phyloP scores from a whole-genome alignment of 2,797 vertebrate species.

The Xenops minutus region DNA sequence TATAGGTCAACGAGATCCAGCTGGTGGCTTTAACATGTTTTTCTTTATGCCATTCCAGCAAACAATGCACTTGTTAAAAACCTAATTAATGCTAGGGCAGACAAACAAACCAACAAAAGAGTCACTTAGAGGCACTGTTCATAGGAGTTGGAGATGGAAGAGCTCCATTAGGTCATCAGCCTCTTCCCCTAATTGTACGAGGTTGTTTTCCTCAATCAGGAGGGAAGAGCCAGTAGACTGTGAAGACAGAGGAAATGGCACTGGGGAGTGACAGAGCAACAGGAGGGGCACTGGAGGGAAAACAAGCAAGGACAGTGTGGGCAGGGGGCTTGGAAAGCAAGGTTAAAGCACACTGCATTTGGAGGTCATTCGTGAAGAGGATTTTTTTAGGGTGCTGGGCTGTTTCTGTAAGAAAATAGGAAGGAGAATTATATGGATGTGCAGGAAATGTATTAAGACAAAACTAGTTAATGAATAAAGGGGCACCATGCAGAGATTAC shows the following conservation, averaged over 20 bases:
- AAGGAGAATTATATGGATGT: background rate
- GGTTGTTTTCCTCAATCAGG: conserved; percentile 34
- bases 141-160: conserved; percentile 24
- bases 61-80: conserved; percentile 72
- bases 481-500: rapidly evolving
- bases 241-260: background rate
- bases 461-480: background rate
- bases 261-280: background rate
- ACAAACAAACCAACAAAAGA: conserved; percentile 73
- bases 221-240: background rate
- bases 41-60: conserved; percentile 14
- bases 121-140: conserved; percentile 58
- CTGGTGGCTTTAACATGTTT: conserved; percentile 51
- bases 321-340: background rate
- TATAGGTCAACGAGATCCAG: conserved; percentile 22
- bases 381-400: background rate
- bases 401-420: background rate
- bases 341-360: background rate
- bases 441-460: background rate
- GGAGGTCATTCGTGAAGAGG: background rate
- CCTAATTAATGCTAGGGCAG: conserved; percentile 63
- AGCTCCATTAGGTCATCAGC: conserved; percentile 59
- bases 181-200: conserved; percentile 4
- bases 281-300: background rate
- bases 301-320: background rate